Evolutionary conservation across 2,797 vertebrate species (phyloP), one percentile per base, ranked within the genome.

Genomic region (Mus caroli): DNA sequence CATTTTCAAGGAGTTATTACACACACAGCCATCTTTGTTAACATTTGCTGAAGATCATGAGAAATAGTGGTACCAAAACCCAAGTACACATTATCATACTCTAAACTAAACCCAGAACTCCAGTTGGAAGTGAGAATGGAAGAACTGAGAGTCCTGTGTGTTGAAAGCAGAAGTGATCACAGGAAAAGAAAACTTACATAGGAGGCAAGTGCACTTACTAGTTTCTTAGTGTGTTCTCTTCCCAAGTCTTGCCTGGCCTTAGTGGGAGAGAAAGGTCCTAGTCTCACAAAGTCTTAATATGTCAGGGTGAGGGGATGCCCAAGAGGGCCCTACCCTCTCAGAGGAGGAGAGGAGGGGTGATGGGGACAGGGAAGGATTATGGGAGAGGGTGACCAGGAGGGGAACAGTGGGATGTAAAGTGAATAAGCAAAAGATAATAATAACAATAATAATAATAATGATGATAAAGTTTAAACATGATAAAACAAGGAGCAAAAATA

Each of bases 101-200:
- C 93, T 96, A 73, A 97, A 69, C 31, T 79, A 75, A 43, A 87
- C 13, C 64, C 52, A 56, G 56, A 87, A 14, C 64, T 71, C 46
- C 7, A 2, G 17, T 17, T 37, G 34, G 50, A 11, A 52, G 34
- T 71, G 62, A 54, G 22, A 37, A 71, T 54, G 22, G 64, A 24
- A 14, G 28, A 22, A 54, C 26, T 2, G 34, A 71, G 34, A 37
- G 34, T 91, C 91, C 87, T 40, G 0, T 88, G 93, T 28, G 0
- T 73, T 96, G 89, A 34, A 97, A 98, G 94, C 96, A 97, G 97
- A 97, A 95, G 52, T 92, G 76, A 83, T 76, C 95, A 62, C 34
- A 82, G 14, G n/a, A 58, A 60, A 84, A 62, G 28, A 67, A 54
- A 96, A 96, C 28, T 56, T 50, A 1, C 73, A 96, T 90, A 77